A percentile compares a stretch with the other conserved stretches of the same genome.
These are phyloP conservation scores for Mixornis gularis DNA, from an alignment of 2,113 vertebrate species.

Conservation along the genomic window DNA sequence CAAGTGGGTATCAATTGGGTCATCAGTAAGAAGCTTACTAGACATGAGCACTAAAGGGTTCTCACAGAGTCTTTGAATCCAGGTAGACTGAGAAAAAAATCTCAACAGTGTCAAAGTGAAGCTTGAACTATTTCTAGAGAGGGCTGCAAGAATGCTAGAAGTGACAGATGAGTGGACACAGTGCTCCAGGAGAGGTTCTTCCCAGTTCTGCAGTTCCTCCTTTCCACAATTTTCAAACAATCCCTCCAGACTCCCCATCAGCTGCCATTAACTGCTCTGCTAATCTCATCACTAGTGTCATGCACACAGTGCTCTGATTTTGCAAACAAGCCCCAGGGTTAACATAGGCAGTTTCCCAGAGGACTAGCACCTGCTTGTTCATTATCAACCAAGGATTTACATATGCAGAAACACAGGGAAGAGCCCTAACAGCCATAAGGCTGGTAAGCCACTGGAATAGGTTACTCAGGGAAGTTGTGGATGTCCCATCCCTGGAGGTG, in stretches of 20 bases:
- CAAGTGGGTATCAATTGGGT: not conserved
- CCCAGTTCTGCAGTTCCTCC: not conserved
- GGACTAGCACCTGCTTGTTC: not conserved
- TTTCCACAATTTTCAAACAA: not conserved
- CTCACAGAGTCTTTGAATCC: not conserved
- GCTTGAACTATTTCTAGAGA: not conserved
- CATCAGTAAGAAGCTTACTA: not conserved
- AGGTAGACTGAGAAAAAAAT: not conserved
- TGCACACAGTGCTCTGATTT: fast-evolving
- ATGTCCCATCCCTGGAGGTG: not conserved
- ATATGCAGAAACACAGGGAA: not conserved
- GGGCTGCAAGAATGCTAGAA: not conserved
- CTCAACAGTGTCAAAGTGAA: not conserved
- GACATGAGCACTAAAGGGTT: not conserved
- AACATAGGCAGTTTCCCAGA: not conserved
- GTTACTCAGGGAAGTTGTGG: not conserved
- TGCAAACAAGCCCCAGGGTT: not conserved
- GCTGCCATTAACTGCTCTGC: not conserved
- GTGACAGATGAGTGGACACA: not conserved
- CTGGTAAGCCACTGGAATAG: not conserved
- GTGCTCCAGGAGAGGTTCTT: not conserved
- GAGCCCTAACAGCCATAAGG: not conserved
- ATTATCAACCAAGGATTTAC: not conserved
- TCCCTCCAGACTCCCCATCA: not conserved
- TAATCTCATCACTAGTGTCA: not conserved